Evolutionary conservation across 2,113 vertebrate genomes (phyloP).

Genomic region (Caloenas nicobarica): DNA sequence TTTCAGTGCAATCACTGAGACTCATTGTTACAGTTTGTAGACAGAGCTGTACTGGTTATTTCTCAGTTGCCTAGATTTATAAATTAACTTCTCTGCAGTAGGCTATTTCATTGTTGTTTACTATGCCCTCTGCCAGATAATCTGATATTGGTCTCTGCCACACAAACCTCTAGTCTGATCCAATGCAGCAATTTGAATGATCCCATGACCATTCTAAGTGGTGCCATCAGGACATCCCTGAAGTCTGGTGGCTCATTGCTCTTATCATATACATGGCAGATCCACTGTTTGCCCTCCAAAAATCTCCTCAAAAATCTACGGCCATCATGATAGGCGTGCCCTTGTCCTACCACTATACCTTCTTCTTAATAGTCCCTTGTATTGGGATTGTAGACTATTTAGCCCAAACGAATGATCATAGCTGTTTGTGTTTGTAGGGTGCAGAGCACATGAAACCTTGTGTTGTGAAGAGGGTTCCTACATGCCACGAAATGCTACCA

Average conservation of each 20-base stretch:
- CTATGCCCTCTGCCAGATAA: neutral
- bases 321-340: fast-evolving
- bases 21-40: neutral
- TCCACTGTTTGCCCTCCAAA: neutral
- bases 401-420: neutral
- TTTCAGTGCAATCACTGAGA: neutral
- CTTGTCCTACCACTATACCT: neutral
- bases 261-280: neutral
- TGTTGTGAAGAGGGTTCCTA: neutral
- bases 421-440: neutral
- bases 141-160: neutral
- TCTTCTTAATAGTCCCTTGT: fast-evolving
- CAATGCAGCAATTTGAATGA: neutral
- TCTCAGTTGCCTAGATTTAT: neutral
- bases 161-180: neutral
- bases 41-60: neutral
- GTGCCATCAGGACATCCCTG: neutral
- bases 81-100: neutral
- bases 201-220: neutral
- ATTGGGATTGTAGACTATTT: neutral
- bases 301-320: neutral
- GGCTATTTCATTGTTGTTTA: neutral
- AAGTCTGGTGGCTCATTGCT: neutral
- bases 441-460: neutral
- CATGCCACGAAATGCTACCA: neutral